Evolutionary conservation across 2,888 invertebrate genomes (phyloP).

Genomic region (Hanleya hanleyi): DNA sequence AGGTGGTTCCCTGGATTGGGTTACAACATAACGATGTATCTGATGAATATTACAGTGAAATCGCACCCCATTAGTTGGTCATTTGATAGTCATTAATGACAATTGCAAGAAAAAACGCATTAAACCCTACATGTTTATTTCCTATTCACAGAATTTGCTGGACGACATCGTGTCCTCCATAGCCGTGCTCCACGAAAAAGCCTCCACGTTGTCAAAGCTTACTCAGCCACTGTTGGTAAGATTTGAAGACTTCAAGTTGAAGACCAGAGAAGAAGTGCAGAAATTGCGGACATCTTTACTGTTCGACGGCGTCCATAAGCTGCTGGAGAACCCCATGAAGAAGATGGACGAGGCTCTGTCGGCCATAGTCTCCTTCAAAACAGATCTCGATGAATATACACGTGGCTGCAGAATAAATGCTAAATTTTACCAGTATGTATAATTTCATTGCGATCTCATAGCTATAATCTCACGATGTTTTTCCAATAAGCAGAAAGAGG

Average conservation of each 20-base stretch:
- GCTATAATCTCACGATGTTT: no score
- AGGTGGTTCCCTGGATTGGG: no score
- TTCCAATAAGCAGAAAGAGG: no score
- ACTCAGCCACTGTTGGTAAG: not conserved
- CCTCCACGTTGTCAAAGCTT: not conserved
- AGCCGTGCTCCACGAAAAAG: conserved; percentile 2
- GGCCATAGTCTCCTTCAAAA: not conserved
- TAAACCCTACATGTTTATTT: no score
- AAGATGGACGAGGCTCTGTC: not conserved
- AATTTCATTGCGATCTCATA: no score
- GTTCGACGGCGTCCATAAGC: conserved; percentile 2
- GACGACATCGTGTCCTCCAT: conserved; percentile 1
- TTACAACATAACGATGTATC: no score
- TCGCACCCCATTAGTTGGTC: no score
- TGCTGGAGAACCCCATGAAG: not conserved
- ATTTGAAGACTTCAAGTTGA: not conserved
- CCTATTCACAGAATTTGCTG: not conserved
- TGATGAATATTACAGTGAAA: no score
- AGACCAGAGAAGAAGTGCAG: not conserved
- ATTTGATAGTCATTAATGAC: no score
- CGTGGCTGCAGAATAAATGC: conserved; percentile 7
- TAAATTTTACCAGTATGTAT: conserved; percentile 9
- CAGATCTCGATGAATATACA: not conserved
- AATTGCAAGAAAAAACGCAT: no score
- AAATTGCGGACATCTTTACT: not conserved